Conservation (phyloP, 2,797 vertebrate genomes). For the Balearica regulorum region DNA sequence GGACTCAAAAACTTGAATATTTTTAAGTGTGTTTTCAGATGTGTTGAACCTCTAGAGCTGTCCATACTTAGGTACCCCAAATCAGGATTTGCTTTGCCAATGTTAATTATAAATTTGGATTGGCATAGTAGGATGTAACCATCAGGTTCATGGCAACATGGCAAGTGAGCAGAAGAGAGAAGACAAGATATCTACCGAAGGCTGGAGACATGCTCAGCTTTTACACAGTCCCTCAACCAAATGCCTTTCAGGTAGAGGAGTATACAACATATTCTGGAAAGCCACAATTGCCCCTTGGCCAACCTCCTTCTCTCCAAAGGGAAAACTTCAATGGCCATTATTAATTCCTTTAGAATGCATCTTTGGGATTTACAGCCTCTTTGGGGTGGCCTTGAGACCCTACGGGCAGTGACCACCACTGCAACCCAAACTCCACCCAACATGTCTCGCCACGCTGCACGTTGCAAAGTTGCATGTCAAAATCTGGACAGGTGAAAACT, state of each 20-base stretch:
- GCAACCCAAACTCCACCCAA: not conserved
- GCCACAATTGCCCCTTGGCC: not conserved
- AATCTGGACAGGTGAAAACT: not conserved
- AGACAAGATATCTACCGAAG: not conserved
- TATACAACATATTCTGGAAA: not conserved
- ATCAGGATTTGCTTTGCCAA: not conserved
- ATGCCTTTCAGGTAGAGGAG: not conserved
- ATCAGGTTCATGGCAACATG: not conserved
- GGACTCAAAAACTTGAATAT: not conserved
- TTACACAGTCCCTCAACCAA: not conserved
- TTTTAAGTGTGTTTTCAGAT: not conserved
- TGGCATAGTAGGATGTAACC: not conserved
- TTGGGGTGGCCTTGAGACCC: not conserved
- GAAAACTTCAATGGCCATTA: not conserved
- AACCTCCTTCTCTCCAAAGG: not conserved
- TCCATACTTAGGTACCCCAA: not conserved
- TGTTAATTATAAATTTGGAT: not conserved
- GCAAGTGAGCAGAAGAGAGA: not conserved
- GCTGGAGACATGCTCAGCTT: not conserved
- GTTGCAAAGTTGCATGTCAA: not conserved
- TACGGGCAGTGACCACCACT: rapidly evolving
- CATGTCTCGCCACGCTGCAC: not conserved
- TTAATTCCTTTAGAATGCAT: not conserved
- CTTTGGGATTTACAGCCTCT: not conserved
- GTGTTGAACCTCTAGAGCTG: not conserved